Conservation (phyloP, 92 coral and sea anemone genomes). For the Palythoa grandis region DNA sequence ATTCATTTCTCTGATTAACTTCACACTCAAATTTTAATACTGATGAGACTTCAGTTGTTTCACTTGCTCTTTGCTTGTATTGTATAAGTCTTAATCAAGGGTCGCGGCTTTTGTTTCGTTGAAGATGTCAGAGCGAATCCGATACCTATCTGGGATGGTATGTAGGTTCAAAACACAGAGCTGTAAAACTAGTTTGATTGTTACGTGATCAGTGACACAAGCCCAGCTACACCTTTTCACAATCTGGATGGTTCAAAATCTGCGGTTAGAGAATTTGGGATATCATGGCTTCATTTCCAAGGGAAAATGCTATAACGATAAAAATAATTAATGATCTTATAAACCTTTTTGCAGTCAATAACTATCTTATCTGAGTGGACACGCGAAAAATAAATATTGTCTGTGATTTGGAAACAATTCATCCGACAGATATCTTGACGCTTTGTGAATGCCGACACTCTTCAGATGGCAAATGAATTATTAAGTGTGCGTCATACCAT, state of each 20-base stretch:
- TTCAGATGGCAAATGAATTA: constrained; percentile 44
- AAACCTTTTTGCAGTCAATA: constrained; percentile 10
- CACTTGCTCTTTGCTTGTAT: constrained; percentile 2
- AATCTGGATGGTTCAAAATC: constrained; percentile 27
- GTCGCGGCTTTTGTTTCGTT: constrained; percentile 37
- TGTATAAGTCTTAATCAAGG: constrained; percentile 2
- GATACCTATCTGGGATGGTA: constrained; percentile 26
- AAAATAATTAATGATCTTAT: background rate
- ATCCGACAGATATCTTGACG: constrained; percentile 38
- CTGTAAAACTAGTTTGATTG: constrained; percentile 26
- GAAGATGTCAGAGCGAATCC: constrained; percentile 33
- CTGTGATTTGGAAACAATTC: constrained; percentile 45
- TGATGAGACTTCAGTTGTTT: background rate
- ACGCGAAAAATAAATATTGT: constrained; percentile 44
- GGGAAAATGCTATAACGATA: background rate
- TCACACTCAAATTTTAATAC: background rate
- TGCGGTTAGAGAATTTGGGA: background rate
- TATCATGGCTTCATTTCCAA: background rate
- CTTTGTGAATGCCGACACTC: constrained; percentile 43
- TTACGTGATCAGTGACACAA: constrained; percentile 27
- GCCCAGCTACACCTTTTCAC: background rate
- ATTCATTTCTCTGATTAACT: background rate
- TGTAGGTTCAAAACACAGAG: constrained; percentile 9
- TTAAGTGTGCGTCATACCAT: background rate
- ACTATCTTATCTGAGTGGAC: constrained; percentile 23